These are phyloP conservation scores for Drosophila kanekoi DNA, from an alignment of 2,888 invertebrate species.

Conservation along the genomic window DNA sequence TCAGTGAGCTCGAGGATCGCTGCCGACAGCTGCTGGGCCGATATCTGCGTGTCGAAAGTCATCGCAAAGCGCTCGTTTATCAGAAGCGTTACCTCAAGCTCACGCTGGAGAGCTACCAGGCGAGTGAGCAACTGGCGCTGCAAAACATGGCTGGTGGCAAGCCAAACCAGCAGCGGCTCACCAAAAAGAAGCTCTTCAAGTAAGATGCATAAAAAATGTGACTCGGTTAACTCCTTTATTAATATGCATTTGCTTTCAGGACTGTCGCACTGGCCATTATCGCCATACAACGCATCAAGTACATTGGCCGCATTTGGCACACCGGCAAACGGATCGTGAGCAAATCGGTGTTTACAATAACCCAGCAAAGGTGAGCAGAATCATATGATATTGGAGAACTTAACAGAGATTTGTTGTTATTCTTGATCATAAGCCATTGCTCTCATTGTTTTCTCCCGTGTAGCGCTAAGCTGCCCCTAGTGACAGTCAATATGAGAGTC, in stretches of 20 bases:
- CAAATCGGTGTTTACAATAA: conserved; percentile 85
- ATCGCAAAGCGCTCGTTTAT: conserved; percentile 94
- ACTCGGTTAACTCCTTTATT: background rate
- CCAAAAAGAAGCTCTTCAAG: conserved; percentile 84
- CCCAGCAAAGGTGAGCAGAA: conserved; percentile 82
- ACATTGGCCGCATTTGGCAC: conserved; percentile 88
- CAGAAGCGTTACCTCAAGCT: conserved; percentile 95
- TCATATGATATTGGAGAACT: background rate
- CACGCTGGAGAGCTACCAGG: conserved; percentile 86
- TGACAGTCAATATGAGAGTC: conserved; percentile 82
- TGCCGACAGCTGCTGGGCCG: conserved; percentile 88
- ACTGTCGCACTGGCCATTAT: conserved; percentile 87
- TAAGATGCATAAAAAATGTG: conserved; percentile 49
- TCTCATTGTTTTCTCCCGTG: conserved; percentile 47
- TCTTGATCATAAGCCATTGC: conserved; percentile 58
- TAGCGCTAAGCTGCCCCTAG: conserved; percentile 76
- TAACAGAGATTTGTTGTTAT: background rate
- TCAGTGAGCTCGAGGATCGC: conserved; percentile 84
- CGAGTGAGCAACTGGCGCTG: conserved; percentile 82
- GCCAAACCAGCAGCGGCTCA: conserved; percentile 46
- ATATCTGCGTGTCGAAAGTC: conserved; percentile 93
- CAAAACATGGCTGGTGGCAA: conserved; percentile 51
- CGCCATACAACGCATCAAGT: conserved; percentile 89
- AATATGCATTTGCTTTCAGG: conserved; percentile 81
- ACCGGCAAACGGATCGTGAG: conserved; percentile 87